A percentile compares a stretch with the other conserved stretches of the same genome.
Conservation (phyloP, 2,888 invertebrate genomes). For the Ommatoiulus sabulosus region DNA sequence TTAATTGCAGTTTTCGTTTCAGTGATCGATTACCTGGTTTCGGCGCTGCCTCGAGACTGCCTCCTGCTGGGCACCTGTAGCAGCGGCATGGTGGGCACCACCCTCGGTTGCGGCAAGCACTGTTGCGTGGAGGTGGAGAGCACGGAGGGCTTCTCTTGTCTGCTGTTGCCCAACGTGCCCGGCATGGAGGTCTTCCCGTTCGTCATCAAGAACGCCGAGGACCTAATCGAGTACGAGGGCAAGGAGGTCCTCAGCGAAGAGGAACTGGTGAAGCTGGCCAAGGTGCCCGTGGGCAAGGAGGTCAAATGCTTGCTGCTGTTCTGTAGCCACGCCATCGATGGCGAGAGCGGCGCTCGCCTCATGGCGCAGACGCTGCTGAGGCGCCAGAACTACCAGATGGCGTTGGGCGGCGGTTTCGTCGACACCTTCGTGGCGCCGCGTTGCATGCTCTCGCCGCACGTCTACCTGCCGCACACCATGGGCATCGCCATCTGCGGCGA, state of each 20-base stretch:
- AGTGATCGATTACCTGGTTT: conserved; percentile 59
- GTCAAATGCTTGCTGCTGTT: conserved; percentile 58
- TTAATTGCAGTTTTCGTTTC: background rate
- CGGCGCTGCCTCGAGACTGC: conserved; percentile 56
- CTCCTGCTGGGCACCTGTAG: conserved; percentile 58
- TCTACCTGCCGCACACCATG: conserved; percentile 59
- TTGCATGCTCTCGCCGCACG: conserved; percentile 54
- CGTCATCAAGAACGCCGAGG: conserved; percentile 57
- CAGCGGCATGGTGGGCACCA: conserved; percentile 59
- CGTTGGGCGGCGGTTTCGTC: conserved; percentile 62
- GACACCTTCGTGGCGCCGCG: conserved; percentile 60
- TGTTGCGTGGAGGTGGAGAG: conserved; percentile 58
- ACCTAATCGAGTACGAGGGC: conserved; percentile 50
- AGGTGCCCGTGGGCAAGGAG: conserved; percentile 50
- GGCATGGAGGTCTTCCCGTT: conserved; percentile 57
- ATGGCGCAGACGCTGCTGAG: conserved; percentile 55
- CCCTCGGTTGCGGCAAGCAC: conserved; percentile 51
- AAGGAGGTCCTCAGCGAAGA: conserved; percentile 55
- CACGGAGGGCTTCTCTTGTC: conserved; percentile 58
- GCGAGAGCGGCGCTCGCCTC: conserved; percentile 52
- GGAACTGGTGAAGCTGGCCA: conserved; percentile 51
- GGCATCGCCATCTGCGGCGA: conserved; percentile 62
- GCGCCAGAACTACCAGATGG: conserved; percentile 61
- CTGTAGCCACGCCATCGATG: conserved; percentile 55
- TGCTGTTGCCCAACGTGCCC: conserved; percentile 57